Conservation (phyloP, 2,888 invertebrate genomes). For the Patella pellucida region DNA sequence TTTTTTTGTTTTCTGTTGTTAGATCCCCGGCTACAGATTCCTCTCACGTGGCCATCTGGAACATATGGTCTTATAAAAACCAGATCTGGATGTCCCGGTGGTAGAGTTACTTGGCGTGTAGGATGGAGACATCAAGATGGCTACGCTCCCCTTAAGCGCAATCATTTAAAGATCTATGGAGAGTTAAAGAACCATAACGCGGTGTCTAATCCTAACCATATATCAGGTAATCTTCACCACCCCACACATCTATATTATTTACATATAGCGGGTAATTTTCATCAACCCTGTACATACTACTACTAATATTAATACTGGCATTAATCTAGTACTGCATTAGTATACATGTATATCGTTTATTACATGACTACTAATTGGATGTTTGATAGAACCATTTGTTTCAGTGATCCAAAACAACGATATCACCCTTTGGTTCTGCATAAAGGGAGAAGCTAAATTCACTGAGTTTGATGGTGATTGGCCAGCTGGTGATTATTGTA, state of each 20-base stretch:
- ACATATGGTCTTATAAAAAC: conserved; percentile 31
- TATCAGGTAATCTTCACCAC: too few species aligned
- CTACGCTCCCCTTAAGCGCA: background rate
- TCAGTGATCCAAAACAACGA: too few species aligned
- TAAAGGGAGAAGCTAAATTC: conserved; percentile 40
- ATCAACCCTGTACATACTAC: too few species aligned
- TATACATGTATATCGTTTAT: too few species aligned
- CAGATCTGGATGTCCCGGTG: conserved; percentile 24
- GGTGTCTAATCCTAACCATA: conserved; percentile 25
- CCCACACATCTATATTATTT: too few species aligned
- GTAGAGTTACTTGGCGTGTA: conserved; percentile 32
- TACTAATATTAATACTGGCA: too few species aligned
- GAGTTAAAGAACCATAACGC: conserved; percentile 26
- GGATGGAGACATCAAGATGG: conserved; percentile 39
- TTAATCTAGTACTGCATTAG: too few species aligned
- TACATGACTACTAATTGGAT: too few species aligned
- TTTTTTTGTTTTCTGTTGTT: background rate
- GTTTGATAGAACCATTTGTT: too few species aligned
- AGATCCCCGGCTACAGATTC: conserved; percentile 32
- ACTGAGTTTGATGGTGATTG: conserved; percentile 44
- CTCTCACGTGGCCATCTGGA: too few species aligned
- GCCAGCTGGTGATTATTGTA: conserved; percentile 51
- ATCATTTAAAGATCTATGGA: too few species aligned
- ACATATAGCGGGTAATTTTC: too few species aligned
- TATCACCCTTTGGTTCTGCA: conserved; percentile 33